Evolutionary conservation across 2,113 vertebrate genomes (phyloP).

Genomic region (Notothenia rossii): DNA sequence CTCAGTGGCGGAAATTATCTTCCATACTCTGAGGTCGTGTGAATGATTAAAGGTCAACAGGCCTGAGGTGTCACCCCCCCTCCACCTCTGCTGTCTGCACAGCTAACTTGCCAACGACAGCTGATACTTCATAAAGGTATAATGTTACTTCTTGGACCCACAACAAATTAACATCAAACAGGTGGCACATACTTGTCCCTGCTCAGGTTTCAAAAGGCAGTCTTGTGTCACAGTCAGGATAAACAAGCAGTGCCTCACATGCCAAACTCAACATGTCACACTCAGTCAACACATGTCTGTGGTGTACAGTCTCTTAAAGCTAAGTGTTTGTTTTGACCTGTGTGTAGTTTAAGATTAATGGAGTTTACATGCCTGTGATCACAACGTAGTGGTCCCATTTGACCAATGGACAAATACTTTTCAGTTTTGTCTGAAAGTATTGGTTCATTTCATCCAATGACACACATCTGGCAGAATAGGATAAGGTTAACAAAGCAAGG

Average conservation of each 20-base stretch:
- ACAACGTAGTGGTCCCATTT: too few relatives aligned
- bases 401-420: not conserved
- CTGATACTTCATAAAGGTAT: constrained; percentile 54
- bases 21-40: not conserved
- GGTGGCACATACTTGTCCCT: constrained; percentile 27
- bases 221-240: not conserved
- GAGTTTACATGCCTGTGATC: not conserved
- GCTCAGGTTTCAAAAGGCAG: constrained; percentile 48
- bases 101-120: constrained; percentile 18
- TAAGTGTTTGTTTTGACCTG: constrained; percentile 15
- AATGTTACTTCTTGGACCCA: constrained; percentile 49
- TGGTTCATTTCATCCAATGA: not conserved
- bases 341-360: not conserved
- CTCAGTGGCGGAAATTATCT: too few relatives aligned
- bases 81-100: too few relatives aligned
- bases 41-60: constrained; percentile 11
- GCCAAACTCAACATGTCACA: constrained; percentile 42
- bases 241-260: constrained; percentile 29
- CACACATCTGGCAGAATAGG: not conserved
- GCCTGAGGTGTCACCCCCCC: not conserved
- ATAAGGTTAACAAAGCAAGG: not conserved
- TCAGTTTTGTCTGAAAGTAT: constrained; percentile 10
- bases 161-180: constrained; percentile 61
- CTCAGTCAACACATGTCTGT: constrained; percentile 7
- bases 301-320: not conserved